These are phyloP conservation scores for Drosophila quadrilineata DNA, from an alignment of 1,140 invertebrate species.

Conservation along the genomic window DNA sequence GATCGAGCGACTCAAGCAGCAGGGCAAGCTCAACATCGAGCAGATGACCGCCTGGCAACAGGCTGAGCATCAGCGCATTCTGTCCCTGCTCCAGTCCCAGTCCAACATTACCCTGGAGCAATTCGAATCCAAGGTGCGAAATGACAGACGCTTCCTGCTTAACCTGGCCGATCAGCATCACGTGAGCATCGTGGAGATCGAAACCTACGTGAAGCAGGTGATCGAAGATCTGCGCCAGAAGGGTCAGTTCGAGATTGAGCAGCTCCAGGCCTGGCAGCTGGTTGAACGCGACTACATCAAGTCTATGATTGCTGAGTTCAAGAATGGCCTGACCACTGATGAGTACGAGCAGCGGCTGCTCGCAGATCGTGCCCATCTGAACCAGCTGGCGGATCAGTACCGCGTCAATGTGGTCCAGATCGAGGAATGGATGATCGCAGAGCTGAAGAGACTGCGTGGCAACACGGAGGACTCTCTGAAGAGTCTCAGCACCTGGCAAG, in stretches of 20 bases:
- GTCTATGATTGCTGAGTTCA: conserved; percentile 57
- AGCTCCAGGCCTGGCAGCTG: conserved; percentile 67
- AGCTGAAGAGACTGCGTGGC: conserved; percentile 62
- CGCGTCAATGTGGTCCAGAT: conserved; percentile 69
- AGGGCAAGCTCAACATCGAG: conserved; percentile 72
- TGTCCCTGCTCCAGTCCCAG: conserved; percentile 59
- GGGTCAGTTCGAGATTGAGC: conserved; percentile 70
- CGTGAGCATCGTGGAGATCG: conserved; percentile 67
- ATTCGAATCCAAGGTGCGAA: conserved; percentile 67
- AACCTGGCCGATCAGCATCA: conserved; percentile 72
- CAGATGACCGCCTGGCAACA: conserved; percentile 70
- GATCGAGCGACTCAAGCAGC: conserved; percentile 59
- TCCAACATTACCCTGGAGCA: conserved; percentile 69
- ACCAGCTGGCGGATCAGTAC: conserved; percentile 70
- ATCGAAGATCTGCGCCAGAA: conserved; percentile 66
- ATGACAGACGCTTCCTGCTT: conserved; percentile 61
- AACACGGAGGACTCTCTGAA: conserved; percentile 55
- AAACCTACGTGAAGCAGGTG: conserved; percentile 65
- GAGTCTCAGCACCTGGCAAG: conserved; percentile 64
- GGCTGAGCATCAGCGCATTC: conserved; percentile 66
- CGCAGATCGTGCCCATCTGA: conserved; percentile 62
- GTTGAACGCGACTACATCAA: conserved; percentile 74
- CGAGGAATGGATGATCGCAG: conserved; percentile 74
- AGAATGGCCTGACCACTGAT: conserved; percentile 56
- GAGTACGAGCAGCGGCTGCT: conserved; percentile 67